These are phyloP conservation scores for Gambelia wislizenii DNA, from an alignment of 2,797 vertebrate species.

Conservation along the genomic window DNA sequence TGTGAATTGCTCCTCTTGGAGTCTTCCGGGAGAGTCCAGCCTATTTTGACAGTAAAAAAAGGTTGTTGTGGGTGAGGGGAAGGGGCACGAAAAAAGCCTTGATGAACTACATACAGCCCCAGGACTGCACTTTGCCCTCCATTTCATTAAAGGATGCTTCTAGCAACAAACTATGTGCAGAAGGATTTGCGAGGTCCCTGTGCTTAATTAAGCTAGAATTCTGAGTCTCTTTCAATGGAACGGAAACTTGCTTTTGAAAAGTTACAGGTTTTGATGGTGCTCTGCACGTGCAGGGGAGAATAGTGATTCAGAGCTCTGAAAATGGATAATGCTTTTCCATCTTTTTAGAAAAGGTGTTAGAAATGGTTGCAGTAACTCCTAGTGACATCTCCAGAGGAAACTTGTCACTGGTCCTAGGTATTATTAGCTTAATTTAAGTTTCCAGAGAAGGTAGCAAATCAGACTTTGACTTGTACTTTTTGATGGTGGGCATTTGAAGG, in stretches of 20 bases:
- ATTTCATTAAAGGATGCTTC: not conserved
- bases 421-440: not conserved
- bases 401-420: not conserved
- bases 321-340: not conserved
- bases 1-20: no score
- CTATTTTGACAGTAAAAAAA: no score
- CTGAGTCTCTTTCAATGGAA: not conserved
- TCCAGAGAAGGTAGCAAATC: not conserved
- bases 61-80: no score
- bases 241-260: not conserved
- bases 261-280: not conserved
- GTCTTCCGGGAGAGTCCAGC: no score
- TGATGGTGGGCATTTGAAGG: not conserved
- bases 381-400: not conserved
- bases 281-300: no score
- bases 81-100: no score
- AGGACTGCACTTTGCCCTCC: no score
- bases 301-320: not conserved
- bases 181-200: not conserved
- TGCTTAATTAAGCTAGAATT: not conserved
- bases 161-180: no score
- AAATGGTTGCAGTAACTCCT: not conserved
- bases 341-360: not conserved
- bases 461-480: not conserved
- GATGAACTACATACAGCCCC: no score